phyloP scores from a whole-genome alignment of 2,797 vertebrate genomes.

The Hippopotamyrus pictus region DNA sequence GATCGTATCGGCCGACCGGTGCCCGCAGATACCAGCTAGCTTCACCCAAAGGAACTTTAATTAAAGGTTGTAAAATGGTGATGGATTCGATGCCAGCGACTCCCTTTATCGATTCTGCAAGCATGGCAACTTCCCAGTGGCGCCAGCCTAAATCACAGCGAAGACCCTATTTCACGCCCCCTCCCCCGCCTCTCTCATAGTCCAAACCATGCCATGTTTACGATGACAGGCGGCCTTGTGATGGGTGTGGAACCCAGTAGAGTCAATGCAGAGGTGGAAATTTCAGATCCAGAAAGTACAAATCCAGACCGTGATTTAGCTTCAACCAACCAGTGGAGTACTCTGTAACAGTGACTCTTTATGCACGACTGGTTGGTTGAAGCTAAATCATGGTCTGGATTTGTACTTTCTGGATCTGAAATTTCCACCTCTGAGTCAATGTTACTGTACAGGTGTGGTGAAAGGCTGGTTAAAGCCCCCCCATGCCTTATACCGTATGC shows the following conservation, averaged over 20 bases:
- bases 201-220: not conserved
- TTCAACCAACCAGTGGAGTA: too few species aligned
- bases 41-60: conserved; percentile 55
- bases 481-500: not conserved
- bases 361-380: too few species aligned
- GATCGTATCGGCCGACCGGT: not conserved
- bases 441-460: not conserved
- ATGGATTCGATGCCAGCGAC: conserved; percentile 30
- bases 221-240: not conserved
- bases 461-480: not conserved
- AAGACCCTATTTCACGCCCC: not conserved
- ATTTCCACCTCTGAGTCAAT: too few species aligned
- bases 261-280: too few species aligned
- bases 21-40: conserved; percentile 45
- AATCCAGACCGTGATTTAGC: too few species aligned
- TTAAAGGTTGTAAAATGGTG: conserved; percentile 57
- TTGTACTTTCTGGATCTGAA: too few species aligned
- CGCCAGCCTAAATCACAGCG: not conserved
- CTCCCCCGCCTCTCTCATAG: not conserved
- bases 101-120: not conserved
- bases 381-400: too few species aligned
- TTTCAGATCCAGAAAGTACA: too few species aligned
- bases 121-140: not conserved
- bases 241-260: not conserved
- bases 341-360: too few species aligned